These are phyloP conservation scores for Drosophila kohkoa DNA, from an alignment of 1,140 invertebrate species.

Conservation along the genomic window DNA sequence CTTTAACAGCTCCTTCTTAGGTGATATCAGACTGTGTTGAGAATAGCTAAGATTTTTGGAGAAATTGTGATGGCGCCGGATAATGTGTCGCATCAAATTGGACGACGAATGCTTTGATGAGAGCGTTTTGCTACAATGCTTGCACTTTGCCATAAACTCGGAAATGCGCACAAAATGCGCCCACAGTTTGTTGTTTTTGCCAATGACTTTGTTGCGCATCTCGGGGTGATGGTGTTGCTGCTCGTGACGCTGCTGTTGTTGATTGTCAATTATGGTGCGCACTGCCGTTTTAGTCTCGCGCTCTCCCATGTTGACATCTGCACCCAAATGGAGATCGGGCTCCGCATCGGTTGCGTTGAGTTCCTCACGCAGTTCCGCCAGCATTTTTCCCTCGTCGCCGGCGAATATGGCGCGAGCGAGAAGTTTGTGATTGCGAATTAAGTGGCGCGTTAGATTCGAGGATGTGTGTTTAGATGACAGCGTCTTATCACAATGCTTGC, in stretches of 20 bases:
- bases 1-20: conserved; percentile 53
- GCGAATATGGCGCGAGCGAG: conserved; percentile 64
- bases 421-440: conserved; percentile 70
- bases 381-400: conserved; percentile 72
- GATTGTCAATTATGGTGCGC: conserved; percentile 58
- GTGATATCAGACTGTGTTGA: conserved; percentile 61
- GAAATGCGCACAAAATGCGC: conserved; percentile 73
- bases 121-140: conserved; percentile 70
- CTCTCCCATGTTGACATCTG: conserved; percentile 46
- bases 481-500: conserved; percentile 77
- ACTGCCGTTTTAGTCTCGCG: conserved; percentile 67
- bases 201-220: conserved; percentile 68
- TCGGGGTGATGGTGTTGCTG: conserved; percentile 51
- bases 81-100: conserved; percentile 74
- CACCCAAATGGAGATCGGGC: conserved; percentile 49
- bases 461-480: conserved; percentile 76
- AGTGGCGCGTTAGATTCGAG: conserved; percentile 72
- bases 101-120: conserved; percentile 75
- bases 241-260: conserved; percentile 41
- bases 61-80: conserved; percentile 66
- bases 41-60: conserved; percentile 67
- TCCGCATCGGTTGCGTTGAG: conserved; percentile 60
- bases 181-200: conserved; percentile 75
- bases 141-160: conserved; percentile 74
- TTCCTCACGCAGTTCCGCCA: conserved; percentile 65